Evolutionary conservation across 2,113 vertebrate species (phyloP), one percentile per base, ranked within the genome.

Genomic region (Ammodramus savannarum): DNA sequence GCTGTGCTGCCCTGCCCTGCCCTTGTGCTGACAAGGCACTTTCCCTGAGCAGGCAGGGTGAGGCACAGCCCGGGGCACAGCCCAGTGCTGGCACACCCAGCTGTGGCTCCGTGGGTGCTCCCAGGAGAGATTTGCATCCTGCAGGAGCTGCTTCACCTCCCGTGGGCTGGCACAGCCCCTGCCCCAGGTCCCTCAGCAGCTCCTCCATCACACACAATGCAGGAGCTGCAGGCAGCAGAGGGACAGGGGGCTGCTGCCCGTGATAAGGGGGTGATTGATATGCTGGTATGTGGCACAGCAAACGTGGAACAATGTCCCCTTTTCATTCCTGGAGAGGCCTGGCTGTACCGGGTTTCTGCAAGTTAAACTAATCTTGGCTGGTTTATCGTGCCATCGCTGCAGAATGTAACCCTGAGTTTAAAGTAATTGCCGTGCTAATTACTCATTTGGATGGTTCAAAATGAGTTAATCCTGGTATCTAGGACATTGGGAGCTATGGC

Each of bases 351-450:
- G n/a, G 91, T 90, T 89, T 93, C 87, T 90, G 48, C 66, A 59
- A 94, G 94, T 95, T 94, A 77, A 72, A 89, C 89, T 82, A 90
- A 97, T 95, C 95, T 93, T 3, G 16, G 73, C 90, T 78, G 77
- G 51, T 91, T 82, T 95, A 96, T 95, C 93, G 1, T 82, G 91
- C 92, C 94, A 92, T 96, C 57, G 4, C 87, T 74, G 63, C 18
- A 88, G 93, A 90, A 69, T 44, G 92, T 76, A 95, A 94, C 92
- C 85, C 78, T 58, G 91, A 79, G 84, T 97, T 94, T 96, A 83
- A 93, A 91, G 87, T 93, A 95, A 96, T 94, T 96, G 96, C 91
- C 13, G 16, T 54, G 15, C 91, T 95, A 95, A 95, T 97, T 93
- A 95, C 79, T 95, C 91, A 76, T 95, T 87, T 38, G 27, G 65